Percentiles rank a stretch among this genome's conserved stretches.
Evolutionary conservation across 2,797 vertebrate genomes (phyloP).

Genomic region (Alca torda): DNA sequence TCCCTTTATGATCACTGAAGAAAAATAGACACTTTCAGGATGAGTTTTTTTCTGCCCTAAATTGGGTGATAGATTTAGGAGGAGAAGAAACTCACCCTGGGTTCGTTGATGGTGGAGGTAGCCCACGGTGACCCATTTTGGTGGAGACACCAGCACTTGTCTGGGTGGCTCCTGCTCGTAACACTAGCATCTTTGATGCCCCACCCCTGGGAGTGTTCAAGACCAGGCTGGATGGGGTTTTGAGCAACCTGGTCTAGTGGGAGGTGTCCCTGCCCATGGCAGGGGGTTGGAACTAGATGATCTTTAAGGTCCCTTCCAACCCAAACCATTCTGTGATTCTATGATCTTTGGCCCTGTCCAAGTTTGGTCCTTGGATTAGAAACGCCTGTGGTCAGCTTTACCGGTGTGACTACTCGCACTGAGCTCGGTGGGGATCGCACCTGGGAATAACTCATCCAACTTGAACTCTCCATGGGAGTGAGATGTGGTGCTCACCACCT

Average conservation of each 20-base stretch:
- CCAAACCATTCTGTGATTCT: no score
- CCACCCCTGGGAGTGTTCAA: no score
- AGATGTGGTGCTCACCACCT: background rate
- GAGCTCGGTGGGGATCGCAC: background rate
- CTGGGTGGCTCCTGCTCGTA: fast-evolving
- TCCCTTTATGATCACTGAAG: background rate
- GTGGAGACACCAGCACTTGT: background rate
- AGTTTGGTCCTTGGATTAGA: background rate
- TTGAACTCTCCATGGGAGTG: background rate
- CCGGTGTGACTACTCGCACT: fast-evolving
- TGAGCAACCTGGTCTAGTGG: no score
- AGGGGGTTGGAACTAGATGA: no score
- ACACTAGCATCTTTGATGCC: background rate
- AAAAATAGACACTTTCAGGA: background rate
- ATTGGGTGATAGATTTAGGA: background rate
- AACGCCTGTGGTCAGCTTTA: fast-evolving
- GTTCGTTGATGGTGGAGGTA: fast-evolving
- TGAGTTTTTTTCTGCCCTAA: background rate
- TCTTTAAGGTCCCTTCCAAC: no score
- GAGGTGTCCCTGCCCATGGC: no score
- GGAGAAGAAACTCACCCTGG: background rate
- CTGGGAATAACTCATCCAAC: background rate
- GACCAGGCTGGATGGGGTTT: no score
- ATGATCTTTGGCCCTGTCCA: background rate
- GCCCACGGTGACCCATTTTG: background rate